Evolutionary conservation across 2,113 vertebrate species (phyloP).

Genomic region (Micronycteris hirsuta): DNA sequence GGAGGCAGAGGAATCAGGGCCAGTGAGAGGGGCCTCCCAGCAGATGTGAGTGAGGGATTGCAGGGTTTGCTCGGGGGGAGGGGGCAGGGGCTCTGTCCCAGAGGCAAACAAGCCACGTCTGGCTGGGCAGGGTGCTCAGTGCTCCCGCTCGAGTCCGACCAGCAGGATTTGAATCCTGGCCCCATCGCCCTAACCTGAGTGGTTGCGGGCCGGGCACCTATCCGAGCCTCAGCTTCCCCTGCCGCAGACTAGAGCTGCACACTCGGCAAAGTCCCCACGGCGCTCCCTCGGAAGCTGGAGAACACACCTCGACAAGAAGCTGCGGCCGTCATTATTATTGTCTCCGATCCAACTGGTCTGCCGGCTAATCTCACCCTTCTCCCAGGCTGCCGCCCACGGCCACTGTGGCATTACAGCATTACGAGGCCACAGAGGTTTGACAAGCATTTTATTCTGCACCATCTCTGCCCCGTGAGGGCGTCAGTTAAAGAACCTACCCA

Average conservation of each 20-base stretch:
- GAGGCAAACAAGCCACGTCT: not conserved
- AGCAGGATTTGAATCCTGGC: not conserved
- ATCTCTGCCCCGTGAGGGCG: not conserved
- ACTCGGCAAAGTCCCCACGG: accelerated
- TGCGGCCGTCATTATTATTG: accelerated
- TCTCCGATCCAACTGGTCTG: not conserved
- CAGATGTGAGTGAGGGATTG: not conserved
- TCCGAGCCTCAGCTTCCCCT: not conserved
- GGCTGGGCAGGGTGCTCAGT: not conserved
- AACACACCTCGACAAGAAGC: not conserved
- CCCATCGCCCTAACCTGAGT: not conserved
- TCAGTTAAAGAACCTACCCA: not conserved
- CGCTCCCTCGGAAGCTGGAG: not conserved
- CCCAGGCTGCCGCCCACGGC: too few species aligned
- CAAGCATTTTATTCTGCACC: not conserved
- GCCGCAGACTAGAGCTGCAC: not conserved
- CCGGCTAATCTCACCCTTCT: not conserved
- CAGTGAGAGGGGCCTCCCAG: not conserved
- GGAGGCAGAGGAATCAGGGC: not conserved
- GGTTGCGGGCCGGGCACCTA: not conserved
- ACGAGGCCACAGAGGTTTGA: not conserved
- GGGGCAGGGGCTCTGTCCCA: not conserved
- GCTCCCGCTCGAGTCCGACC: not conserved
- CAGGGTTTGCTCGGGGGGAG: not conserved
- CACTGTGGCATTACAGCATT: too few species aligned